Conservation (phyloP, 2,888 invertebrate genomes). For the Eudemis profundana region DNA sequence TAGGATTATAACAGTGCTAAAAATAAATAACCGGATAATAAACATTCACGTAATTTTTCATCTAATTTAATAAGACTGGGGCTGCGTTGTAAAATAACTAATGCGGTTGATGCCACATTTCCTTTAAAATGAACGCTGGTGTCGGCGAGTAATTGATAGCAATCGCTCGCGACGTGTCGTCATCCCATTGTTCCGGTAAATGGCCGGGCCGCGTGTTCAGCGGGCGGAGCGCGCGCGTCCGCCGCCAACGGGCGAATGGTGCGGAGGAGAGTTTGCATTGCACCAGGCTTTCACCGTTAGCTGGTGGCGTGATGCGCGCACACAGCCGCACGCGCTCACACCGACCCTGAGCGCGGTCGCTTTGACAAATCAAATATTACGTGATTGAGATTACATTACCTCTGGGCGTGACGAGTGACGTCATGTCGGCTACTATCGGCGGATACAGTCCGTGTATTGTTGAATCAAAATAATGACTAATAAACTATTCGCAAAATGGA, state of each 20-base stretch:
- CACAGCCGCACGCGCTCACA: neutral
- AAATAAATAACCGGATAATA: neutral
- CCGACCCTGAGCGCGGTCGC: slow-evolving; percentile 3
- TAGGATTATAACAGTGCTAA: neutral
- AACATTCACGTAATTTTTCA: neutral
- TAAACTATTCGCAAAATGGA: no score
- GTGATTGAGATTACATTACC: slow-evolving; percentile 4
- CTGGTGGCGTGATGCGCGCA: slow-evolving; percentile 24
- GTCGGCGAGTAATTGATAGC: slow-evolving; percentile 22
- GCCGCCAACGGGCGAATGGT: slow-evolving; percentile 10
- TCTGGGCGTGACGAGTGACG: slow-evolving; percentile 15
- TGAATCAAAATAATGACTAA: neutral
- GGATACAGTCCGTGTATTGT: neutral
- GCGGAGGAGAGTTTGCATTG: neutral
- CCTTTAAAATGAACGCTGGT: neutral
- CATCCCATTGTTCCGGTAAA: slow-evolving; percentile 37
- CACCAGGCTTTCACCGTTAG: slow-evolving; percentile 25
- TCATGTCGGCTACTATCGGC: slow-evolving; percentile 5
- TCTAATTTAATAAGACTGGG: neutral
- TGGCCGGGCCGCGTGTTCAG: slow-evolving; percentile 20
- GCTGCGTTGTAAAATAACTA: neutral
- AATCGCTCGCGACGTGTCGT: slow-evolving; percentile 24
- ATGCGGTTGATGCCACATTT: slow-evolving; percentile 1
- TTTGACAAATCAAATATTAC: slow-evolving; percentile 17
- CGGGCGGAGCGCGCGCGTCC: neutral